phyloP scores from a whole-genome alignment of 2,113 vertebrate genomes.

The Hippocampus comes region DNA sequence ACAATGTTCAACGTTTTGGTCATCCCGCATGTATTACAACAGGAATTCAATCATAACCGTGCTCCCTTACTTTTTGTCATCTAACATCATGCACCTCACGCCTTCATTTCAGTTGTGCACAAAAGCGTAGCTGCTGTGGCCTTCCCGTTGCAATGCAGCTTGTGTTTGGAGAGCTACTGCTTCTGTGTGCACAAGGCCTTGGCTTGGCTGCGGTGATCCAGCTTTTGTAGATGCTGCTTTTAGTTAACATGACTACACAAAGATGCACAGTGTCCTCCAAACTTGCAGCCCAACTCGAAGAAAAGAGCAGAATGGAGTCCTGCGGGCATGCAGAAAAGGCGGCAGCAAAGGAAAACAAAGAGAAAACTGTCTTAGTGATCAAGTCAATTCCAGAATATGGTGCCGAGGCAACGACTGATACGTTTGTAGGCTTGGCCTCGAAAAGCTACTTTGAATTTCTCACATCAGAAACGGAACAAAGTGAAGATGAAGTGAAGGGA shows the following conservation, averaged over 20 bases:
- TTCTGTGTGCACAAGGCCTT: constrained; percentile 57
- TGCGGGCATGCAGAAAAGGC: constrained; percentile 28
- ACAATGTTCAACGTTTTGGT: background rate
- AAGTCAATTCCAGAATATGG: constrained; percentile 6
- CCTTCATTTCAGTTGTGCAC: constrained; percentile 64
- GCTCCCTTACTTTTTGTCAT: constrained; percentile 37
- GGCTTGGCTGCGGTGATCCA: constrained; percentile 59
- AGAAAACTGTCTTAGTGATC: background rate
- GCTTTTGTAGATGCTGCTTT: constrained; percentile 65
- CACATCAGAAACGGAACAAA: background rate
- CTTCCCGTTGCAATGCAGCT: constrained; percentile 45
- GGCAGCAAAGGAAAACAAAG: constrained; percentile 21
- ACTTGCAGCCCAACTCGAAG: constrained; percentile 60
- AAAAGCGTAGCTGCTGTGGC: constrained; percentile 47
- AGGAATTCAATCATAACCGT: constrained; percentile 53
- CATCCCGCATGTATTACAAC: constrained; percentile 39
- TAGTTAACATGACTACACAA: constrained; percentile 36
- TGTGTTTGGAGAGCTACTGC: constrained; percentile 61
- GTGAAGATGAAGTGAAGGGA: background rate
- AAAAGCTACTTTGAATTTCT: constrained; percentile 54
- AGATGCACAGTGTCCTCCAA: constrained; percentile 57
- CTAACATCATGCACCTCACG: constrained; percentile 57
- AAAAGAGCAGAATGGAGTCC: constrained; percentile 20
- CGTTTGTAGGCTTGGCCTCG: constrained; percentile 9
- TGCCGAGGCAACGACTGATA: constrained; percentile 13